A percentile compares a stretch with the other conserved stretches of the same genome.
phyloP scores from a whole-genome alignment of 1,140 invertebrate genomes.

The Glossosoma conforme region DNA sequence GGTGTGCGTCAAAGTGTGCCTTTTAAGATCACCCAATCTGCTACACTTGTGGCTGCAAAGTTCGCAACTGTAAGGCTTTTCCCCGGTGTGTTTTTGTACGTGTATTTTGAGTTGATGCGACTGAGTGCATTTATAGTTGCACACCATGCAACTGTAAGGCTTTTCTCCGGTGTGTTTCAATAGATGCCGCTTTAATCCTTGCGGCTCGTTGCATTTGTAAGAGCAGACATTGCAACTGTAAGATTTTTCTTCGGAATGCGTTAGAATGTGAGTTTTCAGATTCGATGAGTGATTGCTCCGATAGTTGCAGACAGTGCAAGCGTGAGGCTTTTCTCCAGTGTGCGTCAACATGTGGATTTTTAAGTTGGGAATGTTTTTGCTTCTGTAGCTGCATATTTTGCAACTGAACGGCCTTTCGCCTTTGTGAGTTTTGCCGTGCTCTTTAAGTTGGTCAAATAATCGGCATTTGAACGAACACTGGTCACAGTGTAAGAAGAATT shows the following conservation, averaged over 20 bases:
- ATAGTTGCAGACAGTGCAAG: slow-evolving; percentile 83
- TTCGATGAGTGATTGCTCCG: slow-evolving; percentile 70
- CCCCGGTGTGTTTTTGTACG: slow-evolving; percentile 76
- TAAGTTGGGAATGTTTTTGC: neutral
- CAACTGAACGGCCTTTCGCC: slow-evolving; percentile 61
- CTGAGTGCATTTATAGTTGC: slow-evolving; percentile 81
- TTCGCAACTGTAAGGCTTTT: slow-evolving; percentile 65
- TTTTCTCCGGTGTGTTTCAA: slow-evolving; percentile 88
- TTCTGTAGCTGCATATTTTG: neutral
- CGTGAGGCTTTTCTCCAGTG: slow-evolving; percentile 86
- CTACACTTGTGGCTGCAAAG: slow-evolving; percentile 37
- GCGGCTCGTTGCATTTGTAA: neutral
- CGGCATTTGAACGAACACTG: too few relatives aligned
- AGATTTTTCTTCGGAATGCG: neutral
- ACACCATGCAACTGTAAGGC: slow-evolving; percentile 74
- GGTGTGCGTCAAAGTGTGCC: neutral
- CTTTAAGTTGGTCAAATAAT: too few relatives aligned
- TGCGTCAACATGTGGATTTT: slow-evolving; percentile 63
- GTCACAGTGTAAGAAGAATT: too few relatives aligned
- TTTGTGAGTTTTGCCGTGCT: too few relatives aligned
- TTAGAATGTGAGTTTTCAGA: neutral
- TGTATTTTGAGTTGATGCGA: slow-evolving; percentile 85
- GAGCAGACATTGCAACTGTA: neutral
- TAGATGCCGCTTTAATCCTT: slow-evolving; percentile 51
- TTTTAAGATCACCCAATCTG: neutral